Percentiles rank a stretch among this genome's conserved stretches.
phyloP scores from a whole-genome alignment of 1,140 invertebrate species.

The Scaptomyza pallida region DNA sequence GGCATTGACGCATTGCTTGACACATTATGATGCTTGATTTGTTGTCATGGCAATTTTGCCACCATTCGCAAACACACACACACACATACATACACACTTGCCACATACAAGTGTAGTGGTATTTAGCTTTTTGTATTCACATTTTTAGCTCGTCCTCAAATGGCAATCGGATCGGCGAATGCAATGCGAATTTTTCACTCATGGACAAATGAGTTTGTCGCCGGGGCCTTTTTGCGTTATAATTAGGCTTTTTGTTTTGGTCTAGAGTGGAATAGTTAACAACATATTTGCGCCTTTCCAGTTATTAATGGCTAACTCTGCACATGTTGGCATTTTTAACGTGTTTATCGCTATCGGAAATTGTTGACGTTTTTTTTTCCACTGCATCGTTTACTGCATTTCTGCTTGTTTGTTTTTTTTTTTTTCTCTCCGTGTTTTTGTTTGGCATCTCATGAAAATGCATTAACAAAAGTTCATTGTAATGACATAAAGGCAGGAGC shows the following conservation, averaged over 20 bases:
- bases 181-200: slow-evolving; percentile 75
- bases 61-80: slow-evolving; percentile 48
- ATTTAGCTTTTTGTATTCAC: neutral
- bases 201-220: slow-evolving; percentile 81
- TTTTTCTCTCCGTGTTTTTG: too few species aligned
- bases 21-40: slow-evolving; percentile 82
- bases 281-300: slow-evolving; percentile 65
- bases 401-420: slow-evolving; percentile 1
- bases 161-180: slow-evolving; percentile 49
- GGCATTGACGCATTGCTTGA: slow-evolving; percentile 78
- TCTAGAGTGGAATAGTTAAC: slow-evolving; percentile 63
- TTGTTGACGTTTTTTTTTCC: slow-evolving; percentile 35
- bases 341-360: slow-evolving; percentile 55
- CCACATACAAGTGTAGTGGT: too few species aligned
- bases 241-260: slow-evolving; percentile 59
- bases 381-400: slow-evolving; percentile 15
- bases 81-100: neutral
- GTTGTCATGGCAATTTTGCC: slow-evolving; percentile 79
- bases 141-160: slow-evolving; percentile 47
- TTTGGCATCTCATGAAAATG: slow-evolving; percentile 1
- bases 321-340: slow-evolving; percentile 70
- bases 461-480: slow-evolving; percentile 13
- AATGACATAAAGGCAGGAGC: neutral
- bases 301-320: slow-evolving; percentile 76
- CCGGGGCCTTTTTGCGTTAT: slow-evolving; percentile 78